Percentiles rank a stretch among this genome's conserved stretches.
Evolutionary conservation across 30 jellyfish, hydroid and myxozoan species (phyloP).

Genomic region (Cassiopea andromeda): DNA sequence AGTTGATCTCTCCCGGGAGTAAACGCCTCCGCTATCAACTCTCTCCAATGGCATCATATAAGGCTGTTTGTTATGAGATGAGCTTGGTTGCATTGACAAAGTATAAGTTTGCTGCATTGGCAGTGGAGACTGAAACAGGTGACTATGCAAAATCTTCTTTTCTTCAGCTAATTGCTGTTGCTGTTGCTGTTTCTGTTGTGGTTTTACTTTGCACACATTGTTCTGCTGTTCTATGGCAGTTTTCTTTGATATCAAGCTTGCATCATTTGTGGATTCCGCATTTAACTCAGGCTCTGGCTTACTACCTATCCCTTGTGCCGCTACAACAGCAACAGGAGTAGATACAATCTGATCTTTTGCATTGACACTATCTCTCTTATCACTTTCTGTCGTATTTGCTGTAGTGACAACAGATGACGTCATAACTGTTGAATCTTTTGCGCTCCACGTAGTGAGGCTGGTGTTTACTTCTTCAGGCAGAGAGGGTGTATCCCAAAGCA

Average conservation of each 20-base stretch:
- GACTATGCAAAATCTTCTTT: constrained; percentile 40
- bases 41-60: constrained; percentile 43
- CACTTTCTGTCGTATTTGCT: constrained; percentile 38
- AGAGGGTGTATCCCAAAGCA: constrained; percentile 82
- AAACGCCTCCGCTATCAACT: constrained; percentile 29
- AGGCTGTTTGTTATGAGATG: constrained; percentile 45
- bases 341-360: constrained; percentile 45
- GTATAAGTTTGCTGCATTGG: constrained; percentile 62
- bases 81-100: constrained; percentile 37
- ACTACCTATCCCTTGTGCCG: constrained; percentile 45
- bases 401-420: constrained; percentile 62
- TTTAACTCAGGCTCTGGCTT: constrained; percentile 24
- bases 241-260: constrained; percentile 43
- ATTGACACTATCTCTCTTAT: constrained; percentile 18
- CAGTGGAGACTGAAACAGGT: constrained; percentile 54
- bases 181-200: constrained; percentile 84
- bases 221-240: constrained; percentile 70
- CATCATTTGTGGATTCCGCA: constrained; percentile 31
- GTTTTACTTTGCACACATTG: constrained; percentile 94
- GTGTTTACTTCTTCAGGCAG: constrained; percentile 62
- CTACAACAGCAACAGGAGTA: constrained; percentile 65
- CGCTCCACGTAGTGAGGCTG: constrained; percentile 59
- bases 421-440: constrained; percentile 37
- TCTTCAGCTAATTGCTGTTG: constrained; percentile 57
- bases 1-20: constrained; percentile 53